Evolutionary conservation across 2,113 vertebrate species (phyloP).

Genomic region (Chelonoidis abingdonii): DNA sequence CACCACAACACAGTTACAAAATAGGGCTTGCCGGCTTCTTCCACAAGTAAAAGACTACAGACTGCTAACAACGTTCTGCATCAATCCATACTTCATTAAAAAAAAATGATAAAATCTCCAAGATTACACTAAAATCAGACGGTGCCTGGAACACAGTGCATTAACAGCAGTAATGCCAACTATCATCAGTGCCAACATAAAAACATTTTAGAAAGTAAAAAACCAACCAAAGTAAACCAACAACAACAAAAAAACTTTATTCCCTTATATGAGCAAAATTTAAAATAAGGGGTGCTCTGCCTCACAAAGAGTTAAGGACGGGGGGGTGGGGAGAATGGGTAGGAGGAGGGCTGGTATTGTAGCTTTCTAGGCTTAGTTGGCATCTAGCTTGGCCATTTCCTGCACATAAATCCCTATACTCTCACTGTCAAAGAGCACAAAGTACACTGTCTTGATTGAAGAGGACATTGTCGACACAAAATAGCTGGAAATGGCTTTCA

Average conservation of each 20-base stretch:
- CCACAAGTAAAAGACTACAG: constrained; percentile 74
- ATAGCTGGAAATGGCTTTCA: constrained; percentile 98
- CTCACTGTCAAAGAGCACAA: constrained; percentile 98
- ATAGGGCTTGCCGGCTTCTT: constrained; percentile 74
- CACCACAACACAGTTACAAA: constrained; percentile 87
- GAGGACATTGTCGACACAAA: constrained; percentile 99
- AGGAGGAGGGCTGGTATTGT: constrained; percentile 35
- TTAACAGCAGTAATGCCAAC: constrained; percentile 86
- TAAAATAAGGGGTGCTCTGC: constrained; percentile 75
- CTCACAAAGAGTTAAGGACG: constrained; percentile 69
- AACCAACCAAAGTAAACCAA: constrained; percentile 77
- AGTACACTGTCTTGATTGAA: constrained; percentile 98
- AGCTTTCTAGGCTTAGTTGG: constrained; percentile 84
- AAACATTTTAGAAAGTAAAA: constrained; percentile 79
- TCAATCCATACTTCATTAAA: constrained; percentile 80
- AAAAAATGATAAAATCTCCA: constrained; percentile 87
- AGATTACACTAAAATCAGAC: constrained; percentile 84
- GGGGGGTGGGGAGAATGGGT: constrained; percentile 41
- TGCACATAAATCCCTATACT: constrained; percentile 99
- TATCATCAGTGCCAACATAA: constrained; percentile 86
- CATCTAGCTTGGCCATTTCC: constrained; percentile 98
- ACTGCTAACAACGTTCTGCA: constrained; percentile 75
- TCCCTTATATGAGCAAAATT: constrained; percentile 78
- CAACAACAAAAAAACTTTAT: constrained; percentile 77
- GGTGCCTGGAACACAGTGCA: constrained; percentile 83